A percentile compares a stretch with the other conserved stretches of the same genome.
phyloP scores from a whole-genome alignment of 2,797 vertebrate genomes.

The Emydoidea blandingii region DNA sequence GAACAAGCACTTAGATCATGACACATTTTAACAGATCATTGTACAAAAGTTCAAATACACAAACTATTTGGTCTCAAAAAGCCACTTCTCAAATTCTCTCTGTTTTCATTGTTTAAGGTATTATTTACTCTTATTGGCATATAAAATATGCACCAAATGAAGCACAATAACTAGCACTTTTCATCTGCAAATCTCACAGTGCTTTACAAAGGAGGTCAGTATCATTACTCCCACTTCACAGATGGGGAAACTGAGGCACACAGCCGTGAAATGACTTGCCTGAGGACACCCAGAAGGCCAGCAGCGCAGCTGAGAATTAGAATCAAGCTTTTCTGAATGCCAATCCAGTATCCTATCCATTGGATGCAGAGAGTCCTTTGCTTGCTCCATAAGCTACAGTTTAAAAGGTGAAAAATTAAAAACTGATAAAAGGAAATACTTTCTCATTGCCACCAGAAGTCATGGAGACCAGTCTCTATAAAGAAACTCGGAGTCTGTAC shows the following conservation, averaged over 20 bases:
- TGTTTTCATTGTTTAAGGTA: background rate
- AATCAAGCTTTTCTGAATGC: accelerated
- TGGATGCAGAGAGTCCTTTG: background rate
- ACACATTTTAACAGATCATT: background rate
- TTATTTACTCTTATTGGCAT: background rate
- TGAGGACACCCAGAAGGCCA: background rate
- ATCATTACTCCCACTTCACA: background rate
- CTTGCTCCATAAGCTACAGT: accelerated
- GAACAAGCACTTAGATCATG: background rate
- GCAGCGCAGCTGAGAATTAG: background rate
- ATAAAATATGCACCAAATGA: background rate
- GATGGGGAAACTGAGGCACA: background rate
- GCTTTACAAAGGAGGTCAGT: background rate
- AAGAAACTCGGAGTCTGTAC: background rate
- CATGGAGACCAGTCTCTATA: background rate
- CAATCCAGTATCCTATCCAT: accelerated
- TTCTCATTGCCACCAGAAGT: background rate
- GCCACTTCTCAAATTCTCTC: background rate
- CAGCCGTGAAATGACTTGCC: background rate
- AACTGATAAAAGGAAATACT: background rate
- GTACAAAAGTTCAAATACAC: background rate
- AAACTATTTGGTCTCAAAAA: accelerated
- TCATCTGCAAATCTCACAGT: background rate
- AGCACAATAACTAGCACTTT: background rate
- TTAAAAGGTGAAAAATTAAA: background rate